Evolutionary conservation across 2,888 invertebrate genomes (phyloP).

Genomic region (Dusona sp.): DNA sequence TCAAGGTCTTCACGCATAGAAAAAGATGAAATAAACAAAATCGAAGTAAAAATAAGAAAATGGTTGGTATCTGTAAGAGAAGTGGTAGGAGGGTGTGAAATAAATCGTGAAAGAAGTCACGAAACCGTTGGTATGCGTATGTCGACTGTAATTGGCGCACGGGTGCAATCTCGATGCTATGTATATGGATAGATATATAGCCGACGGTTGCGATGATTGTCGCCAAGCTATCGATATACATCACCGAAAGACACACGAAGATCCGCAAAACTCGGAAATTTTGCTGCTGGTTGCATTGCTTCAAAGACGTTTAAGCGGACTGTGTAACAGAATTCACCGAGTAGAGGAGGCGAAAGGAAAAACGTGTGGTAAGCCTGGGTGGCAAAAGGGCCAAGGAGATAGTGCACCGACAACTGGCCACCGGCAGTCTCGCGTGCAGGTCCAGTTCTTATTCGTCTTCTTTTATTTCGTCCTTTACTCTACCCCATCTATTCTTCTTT

Average conservation of each 20-base stretch:
- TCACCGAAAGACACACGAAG: conserved; percentile 73
- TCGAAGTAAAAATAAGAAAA: conserved; percentile 10
- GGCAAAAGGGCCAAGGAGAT: conserved; percentile 75
- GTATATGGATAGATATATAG: conserved; percentile 21
- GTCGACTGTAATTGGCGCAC: conserved; percentile 80
- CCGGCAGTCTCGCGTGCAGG: conserved; percentile 80
- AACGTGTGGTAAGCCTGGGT: conserved; percentile 72
- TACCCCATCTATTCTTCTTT: conserved; percentile 22
- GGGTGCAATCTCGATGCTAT: conserved; percentile 70
- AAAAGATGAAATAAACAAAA: not conserved
- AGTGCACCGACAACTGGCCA: conserved; percentile 79
- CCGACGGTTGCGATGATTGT: conserved; percentile 78
- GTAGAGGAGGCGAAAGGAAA: conserved; percentile 63
- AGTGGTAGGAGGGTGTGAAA: conserved; percentile 68
- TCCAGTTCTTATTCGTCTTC: conserved; percentile 66
- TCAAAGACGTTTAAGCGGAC: conserved; percentile 14
- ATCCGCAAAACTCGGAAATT: conserved; percentile 43
- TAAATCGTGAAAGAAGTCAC: conserved; percentile 75
- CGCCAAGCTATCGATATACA: conserved; percentile 80
- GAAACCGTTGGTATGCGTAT: conserved; percentile 72
- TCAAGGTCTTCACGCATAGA: not conserved
- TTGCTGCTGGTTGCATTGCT: conserved; percentile 34
- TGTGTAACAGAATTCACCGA: conserved; percentile 51
- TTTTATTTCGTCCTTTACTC: conserved; percentile 15
- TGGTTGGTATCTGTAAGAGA: not conserved